Evolutionary conservation across 1,140 invertebrate species (phyloP).

Genomic region (Pogonognathellus flavescens): DNA sequence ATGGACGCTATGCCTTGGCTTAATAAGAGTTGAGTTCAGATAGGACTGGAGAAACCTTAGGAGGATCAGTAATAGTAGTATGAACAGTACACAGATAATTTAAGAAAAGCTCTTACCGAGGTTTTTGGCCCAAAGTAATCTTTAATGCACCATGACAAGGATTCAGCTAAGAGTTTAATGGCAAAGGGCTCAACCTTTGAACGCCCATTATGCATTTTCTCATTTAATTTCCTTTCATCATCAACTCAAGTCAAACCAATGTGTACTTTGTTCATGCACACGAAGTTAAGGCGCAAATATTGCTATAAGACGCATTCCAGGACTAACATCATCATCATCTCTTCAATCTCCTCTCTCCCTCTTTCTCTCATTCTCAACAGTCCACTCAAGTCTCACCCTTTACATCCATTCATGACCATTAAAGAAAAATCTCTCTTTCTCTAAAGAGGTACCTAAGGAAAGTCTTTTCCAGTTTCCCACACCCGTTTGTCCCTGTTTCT

Average conservation of each 20-base stretch:
- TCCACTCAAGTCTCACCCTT: not conserved
- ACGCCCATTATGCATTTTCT: conserved; percentile 46
- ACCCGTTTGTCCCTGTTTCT: no score
- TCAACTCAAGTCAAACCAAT: conserved; percentile 32
- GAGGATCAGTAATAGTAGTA: not conserved
- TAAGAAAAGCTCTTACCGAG: conserved; percentile 33
- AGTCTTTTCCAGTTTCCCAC: no score
- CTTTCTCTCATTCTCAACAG: not conserved
- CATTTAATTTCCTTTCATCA: conserved; percentile 42
- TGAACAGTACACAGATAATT: not conserved
- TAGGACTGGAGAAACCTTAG: not conserved
- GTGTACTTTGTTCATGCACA: not conserved
- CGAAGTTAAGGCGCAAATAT: not conserved
- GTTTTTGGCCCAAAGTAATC: conserved; percentile 33
- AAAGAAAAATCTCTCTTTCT: no score
- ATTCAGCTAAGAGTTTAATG: conserved; percentile 44
- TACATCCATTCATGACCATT: no score
- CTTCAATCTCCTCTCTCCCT: not conserved
- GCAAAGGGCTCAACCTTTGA: conserved; percentile 28
- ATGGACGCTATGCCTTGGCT: no score
- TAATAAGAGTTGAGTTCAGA: no score
- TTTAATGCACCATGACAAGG: conserved; percentile 46
- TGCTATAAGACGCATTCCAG: not conserved
- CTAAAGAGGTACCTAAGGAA: no score
- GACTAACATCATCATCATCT: not conserved